Base-by-base conservation (phyloP, 2,888 invertebrate species). In the Mesoligia furuncula region DNA sequence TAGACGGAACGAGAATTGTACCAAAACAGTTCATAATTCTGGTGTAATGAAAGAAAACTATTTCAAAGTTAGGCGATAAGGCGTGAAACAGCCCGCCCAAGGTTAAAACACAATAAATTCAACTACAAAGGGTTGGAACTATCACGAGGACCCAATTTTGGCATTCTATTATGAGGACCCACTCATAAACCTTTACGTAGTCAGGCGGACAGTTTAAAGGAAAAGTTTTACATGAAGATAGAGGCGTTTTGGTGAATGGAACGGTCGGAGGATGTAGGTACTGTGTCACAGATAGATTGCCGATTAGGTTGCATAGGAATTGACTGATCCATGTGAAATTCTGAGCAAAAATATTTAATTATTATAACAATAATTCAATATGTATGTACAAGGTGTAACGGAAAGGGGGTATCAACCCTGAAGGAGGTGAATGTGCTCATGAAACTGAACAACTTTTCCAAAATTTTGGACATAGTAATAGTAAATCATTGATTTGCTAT, bases 131-230 rank as follows among this genome's bases (percentile, higher is more conserved):
- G 85, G 77, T 66, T 54, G 57, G 61, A 57, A 79, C 69, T 73
- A 76, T 75, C 65, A 68, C 57, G 79, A 71, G 77, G 80, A 75
- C 84, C 85, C 80, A 83, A 87, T 82, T 87, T 80, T 75, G 84
- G 75, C 83, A 77, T 83, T 81, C 81, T 84, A 87, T 87, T 87
- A 82, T 88, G 65, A 67, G 67, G 59, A 36, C 54, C 76, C 66
- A 78, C 75, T 75, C 82, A 80, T 86, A 85, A 83, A 79, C 75
- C 72, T 79, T 85, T 51, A 66, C 71, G 68, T 85, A 79, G 81
- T 76, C 54, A 61, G 45, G 39, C 13, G 48, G 59, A 67, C 65
- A 73, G 77, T 77, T 80, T 81, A 80, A 82, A 66, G 77, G 80
- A 79, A 77, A 74, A 76, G 39, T 81, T 77, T 48, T 54, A 73